Evolutionary conservation across 1,140 invertebrate genomes (phyloP).

Genomic region (Vollenhovia emeryi): DNA sequence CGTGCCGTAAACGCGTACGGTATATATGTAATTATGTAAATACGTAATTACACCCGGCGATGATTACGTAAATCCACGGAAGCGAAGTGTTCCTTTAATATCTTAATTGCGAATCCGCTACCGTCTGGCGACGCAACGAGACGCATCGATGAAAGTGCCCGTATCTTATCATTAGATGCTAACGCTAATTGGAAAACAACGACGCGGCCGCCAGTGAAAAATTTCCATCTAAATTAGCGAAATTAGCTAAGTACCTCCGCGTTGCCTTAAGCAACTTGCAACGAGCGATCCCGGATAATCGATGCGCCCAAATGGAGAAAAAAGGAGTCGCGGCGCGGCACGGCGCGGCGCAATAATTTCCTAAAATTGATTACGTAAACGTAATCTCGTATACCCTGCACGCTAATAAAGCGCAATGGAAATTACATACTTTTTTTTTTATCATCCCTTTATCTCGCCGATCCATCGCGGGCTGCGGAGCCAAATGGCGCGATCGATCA

Average conservation of each 20-base stretch:
- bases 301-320: too few species aligned
- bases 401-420: conserved; percentile 9
- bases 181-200: conserved; percentile 55
- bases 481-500: conserved; percentile 47
- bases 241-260: not conserved
- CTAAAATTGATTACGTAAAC: conserved; percentile 16
- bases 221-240: not conserved
- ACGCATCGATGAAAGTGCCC: conserved; percentile 55
- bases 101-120: conserved; percentile 69
- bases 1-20: not conserved
- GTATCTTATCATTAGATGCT: conserved; percentile 40
- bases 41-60: conserved; percentile 63
- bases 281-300: not conserved
- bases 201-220: not conserved
- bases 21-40: conserved; percentile 72
- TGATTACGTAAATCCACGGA: conserved; percentile 58
- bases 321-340: not conserved
- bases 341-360: not conserved
- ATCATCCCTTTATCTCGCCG: conserved; percentile 13
- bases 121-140: conserved; percentile 26
- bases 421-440: conserved; percentile 27
- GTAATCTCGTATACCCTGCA: not conserved
- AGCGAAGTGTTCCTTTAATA: conserved; percentile 59
- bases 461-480: conserved; percentile 8
- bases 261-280: not conserved